phyloP scores from a whole-genome alignment of 2,113 vertebrate species.

The Mohoua ochrocephala region DNA sequence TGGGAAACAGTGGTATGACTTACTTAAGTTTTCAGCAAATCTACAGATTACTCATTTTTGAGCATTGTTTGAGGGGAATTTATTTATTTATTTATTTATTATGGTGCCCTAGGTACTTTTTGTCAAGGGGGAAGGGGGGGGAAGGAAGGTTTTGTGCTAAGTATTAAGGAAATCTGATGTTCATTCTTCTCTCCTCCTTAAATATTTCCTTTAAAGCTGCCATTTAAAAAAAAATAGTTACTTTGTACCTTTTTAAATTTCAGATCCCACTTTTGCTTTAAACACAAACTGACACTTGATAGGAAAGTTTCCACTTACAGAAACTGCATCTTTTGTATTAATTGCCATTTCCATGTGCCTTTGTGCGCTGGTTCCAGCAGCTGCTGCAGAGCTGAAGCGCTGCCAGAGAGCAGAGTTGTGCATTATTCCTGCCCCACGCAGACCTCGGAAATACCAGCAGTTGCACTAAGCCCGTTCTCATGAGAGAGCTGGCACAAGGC shows the following conservation, averaged over 20 bases:
- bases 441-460: slow-evolving; percentile 15
- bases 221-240: neutral
- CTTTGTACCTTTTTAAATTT: neutral
- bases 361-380: neutral
- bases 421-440: neutral
- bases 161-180: neutral
- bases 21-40: neutral
- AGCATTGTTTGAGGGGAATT: neutral
- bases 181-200: neutral
- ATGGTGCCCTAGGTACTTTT: neutral
- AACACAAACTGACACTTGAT: neutral
- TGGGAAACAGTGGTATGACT: neutral
- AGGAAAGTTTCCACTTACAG: neutral
- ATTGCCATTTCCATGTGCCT: neutral
- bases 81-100: neutral
- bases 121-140: neutral
- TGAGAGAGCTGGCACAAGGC: slow-evolving; percentile 25
- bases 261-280: neutral
- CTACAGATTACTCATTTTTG: neutral
- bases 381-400: neutral
- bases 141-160: neutral
- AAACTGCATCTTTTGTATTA: neutral
- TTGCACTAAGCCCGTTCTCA: slow-evolving; percentile 40
- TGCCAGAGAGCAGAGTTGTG: slow-evolving; percentile 15
- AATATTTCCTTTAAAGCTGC: neutral